Evolutionary conservation across 2,797 vertebrate species (phyloP), one percentile per base, ranked within the genome.

Genomic region (Galagoides demidoff): DNA sequence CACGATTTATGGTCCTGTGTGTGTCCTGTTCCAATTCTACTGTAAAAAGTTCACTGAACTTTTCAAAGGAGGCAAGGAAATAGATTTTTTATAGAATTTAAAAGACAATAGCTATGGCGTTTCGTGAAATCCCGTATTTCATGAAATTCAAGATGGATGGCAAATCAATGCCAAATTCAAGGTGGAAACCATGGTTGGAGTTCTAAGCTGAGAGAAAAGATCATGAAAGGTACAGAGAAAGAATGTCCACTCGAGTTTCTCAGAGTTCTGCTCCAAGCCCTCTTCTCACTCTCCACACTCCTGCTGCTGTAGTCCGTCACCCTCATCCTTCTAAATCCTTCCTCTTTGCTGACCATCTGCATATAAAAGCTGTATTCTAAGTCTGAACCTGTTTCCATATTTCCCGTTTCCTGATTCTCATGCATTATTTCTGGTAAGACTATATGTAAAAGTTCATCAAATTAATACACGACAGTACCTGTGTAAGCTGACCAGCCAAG

Each of bases 51-150:
- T 61, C 70, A 76, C 34, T 37, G 66, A 34, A 27, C 37, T 95
- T 87, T 92, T 87, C 49, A 93, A 14, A 91, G 52, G 34, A 86
- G 31, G 63, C 55, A 93, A 81, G 31, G 17, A 92, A 70, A 89
- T 39, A 27, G 31, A 13, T 7, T 7, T n/a, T 61, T 57, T 43
- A 66, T 10, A 61, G 66, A 92, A 77, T 70, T 73, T 92, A 70
- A 52, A 29, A 22, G 74, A 76, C 76, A 66, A 74, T 66, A 73
- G 19, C n/a, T 66, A 23, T 61, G 79, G 23, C 5, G 55, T 89
- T 85, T 82, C 29, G 70, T 95, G 14, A 95, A 93, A 89, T 31
- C 89, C 71, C 93, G 70, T 93, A 85, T n/a, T 92, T 37, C 34
- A 45, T 71, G 52, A 85, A 94, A 92, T 86, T 89, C 59, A 94